Conservation (phyloP, 2,888 invertebrate genomes). For the Piscicola geometra region DNA sequence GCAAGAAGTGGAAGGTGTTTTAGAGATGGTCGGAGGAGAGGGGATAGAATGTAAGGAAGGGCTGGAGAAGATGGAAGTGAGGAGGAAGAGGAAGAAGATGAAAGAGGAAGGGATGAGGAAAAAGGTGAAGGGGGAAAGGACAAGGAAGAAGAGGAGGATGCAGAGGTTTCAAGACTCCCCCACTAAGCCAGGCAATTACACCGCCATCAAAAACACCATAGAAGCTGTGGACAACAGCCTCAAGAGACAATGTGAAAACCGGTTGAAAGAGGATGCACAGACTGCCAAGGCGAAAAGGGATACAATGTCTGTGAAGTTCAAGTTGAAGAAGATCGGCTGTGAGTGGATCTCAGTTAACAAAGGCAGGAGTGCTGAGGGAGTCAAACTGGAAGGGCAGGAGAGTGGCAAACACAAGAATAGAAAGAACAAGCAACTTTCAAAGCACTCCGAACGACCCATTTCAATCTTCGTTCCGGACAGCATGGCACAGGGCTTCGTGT, state of each 20-base stretch:
- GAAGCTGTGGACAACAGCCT: not conserved
- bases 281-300: not conserved
- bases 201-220: not conserved
- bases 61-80: slow-evolving; percentile 10
- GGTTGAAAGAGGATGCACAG: no score
- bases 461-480: slow-evolving; percentile 33
- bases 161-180: not conserved
- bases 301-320: slow-evolving; percentile 26
- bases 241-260: no score
- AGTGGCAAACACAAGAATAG: not conserved
- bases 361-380: not conserved
- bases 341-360: slow-evolving; percentile 30
- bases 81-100: slow-evolving; percentile 18
- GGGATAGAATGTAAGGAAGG: not conserved
- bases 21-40: not conserved
- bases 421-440: not conserved
- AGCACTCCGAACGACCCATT: not conserved
- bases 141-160: slow-evolving; percentile 12
- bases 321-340: slow-evolving; percentile 25
- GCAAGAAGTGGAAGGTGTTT: not conserved
- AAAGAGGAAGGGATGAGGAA: slow-evolving; percentile 5
- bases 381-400: not conserved
- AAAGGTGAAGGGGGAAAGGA: slow-evolving; percentile 1
- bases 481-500: slow-evolving; percentile 29
- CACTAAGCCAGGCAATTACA: not conserved